Base-by-base conservation (phyloP, 2,113 vertebrate species). In the Daphoenositta chrysoptera region DNA sequence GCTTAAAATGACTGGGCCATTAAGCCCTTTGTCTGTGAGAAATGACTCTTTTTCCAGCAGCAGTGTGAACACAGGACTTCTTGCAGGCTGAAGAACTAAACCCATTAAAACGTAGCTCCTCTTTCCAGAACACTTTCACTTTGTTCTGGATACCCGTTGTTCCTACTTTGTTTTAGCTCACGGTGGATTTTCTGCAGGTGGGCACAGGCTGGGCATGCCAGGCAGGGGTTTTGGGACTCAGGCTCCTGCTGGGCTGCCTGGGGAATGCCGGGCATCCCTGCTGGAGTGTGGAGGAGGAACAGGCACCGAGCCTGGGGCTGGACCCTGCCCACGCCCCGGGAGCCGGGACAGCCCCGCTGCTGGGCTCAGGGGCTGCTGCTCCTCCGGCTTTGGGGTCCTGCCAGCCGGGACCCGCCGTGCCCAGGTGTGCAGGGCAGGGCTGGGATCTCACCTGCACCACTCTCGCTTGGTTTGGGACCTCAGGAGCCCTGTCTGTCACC, bases 41-140 rank as follows among this genome's bases (percentile, higher is more conserved):
- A 71, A 33, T 15, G 1, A 40, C 44, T 80, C 72, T 28, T 31
- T 40, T 94, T 61, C 26, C 82, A 69, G 68, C 68, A 86, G 83
- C 47, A 81, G 18, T 3, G 12, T 33, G 71, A 48, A 42, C 85
- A 45, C 45, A 61, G 39, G 18, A 53, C 11, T 22, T 70, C 24
- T 45, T 44, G 14, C 45, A 94, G 35, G 28, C 57, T 83, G 50
- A 79, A 65, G 31, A 80, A 50, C 14, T 53, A 40, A 58, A 33
- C 1, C 26, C 0, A 1, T 12, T 20, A 53, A 71, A 68, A 65
- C 0, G 3, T 2, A 39, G 7, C 9, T 75, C 33, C 22, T 63
- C 40, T 53, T 76, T 53, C 40, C 21, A 9, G 16, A 50, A 21
- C 2, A 2, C 3, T 26, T 57, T 20, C 13, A 6, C 11, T 87